Evolutionary conservation across 2,113 vertebrate genomes (phyloP).

Genomic region (Sinocyclocheilus maitianheensis): DNA sequence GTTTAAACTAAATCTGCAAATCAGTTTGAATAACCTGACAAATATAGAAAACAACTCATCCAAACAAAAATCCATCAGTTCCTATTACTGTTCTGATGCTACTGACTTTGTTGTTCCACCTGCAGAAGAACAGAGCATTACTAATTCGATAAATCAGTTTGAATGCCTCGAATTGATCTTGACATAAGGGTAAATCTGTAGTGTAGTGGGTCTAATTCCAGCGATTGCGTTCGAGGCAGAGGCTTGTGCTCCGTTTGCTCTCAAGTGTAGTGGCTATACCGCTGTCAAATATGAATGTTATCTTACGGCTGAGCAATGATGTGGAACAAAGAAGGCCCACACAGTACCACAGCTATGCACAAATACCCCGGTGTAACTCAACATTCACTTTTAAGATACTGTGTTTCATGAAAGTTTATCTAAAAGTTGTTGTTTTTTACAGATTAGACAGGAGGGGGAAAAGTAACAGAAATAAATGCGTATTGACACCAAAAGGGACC

Average conservation of each 20-base stretch:
- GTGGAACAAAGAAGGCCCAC: conserved; percentile 40
- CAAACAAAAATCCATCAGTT: conserved; percentile 11
- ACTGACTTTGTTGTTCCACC: conserved; percentile 30
- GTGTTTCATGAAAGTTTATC: conserved; percentile 27
- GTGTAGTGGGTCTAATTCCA: conserved; percentile 31
- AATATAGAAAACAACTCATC: not conserved
- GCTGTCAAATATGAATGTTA: conserved; percentile 51
- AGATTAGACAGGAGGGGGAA: not conserved
- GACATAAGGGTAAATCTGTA: conserved; percentile 22
- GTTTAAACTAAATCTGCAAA: not conserved
- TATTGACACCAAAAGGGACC: not conserved
- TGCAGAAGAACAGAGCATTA: conserved; percentile 12
- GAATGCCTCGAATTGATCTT: conserved; percentile 22
- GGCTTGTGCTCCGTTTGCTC: conserved; percentile 29
- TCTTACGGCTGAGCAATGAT: conserved; percentile 39
- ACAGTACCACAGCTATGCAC: not conserved
- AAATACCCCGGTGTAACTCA: not conserved
- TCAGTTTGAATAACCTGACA: not conserved
- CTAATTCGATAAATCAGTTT: conserved; percentile 8
- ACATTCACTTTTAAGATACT: not conserved
- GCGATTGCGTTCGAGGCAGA: conserved; percentile 21
- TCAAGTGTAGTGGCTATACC: conserved; percentile 26
- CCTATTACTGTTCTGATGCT: not conserved
- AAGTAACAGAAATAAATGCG: not conserved
- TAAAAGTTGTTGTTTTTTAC: not conserved